Percentiles rank a stretch among this genome's conserved stretches.
Evolutionary conservation across 2,888 invertebrate species (phyloP).

Genomic region (Tachystola acroxantha): DNA sequence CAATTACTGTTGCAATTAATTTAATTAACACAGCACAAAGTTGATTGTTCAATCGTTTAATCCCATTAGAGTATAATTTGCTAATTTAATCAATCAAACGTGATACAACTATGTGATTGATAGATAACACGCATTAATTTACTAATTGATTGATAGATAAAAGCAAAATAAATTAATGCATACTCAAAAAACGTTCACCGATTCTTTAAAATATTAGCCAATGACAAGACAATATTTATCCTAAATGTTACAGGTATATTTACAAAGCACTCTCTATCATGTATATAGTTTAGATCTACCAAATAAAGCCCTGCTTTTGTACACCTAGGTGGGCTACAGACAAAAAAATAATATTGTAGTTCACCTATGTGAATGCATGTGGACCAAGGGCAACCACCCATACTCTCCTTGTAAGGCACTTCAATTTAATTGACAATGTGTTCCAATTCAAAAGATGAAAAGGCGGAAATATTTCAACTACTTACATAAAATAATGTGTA

Average conservation of each 20-base stretch:
- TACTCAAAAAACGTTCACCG: background rate
- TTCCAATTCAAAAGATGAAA: background rate
- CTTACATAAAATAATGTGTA: background rate
- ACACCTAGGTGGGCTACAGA: no score
- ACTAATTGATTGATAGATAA: background rate
- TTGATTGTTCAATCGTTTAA: background rate
- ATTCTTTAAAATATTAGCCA: background rate
- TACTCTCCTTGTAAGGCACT: constrained; percentile 37
- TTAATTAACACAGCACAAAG: background rate
- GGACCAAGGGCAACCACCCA: no score
- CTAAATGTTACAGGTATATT: background rate
- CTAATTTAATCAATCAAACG: background rate
- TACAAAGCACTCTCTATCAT: no score
- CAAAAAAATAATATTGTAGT: no score
- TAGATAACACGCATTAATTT: no score
- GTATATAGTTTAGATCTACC: background rate
- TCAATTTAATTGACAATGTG: constrained; percentile 19
- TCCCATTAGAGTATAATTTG: background rate
- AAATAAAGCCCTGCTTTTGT: constrained; percentile 5
- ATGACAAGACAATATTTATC: background rate
- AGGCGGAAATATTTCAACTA: constrained; percentile 4
- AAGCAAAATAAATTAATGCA: background rate
- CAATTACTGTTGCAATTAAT: background rate
- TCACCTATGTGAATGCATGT: no score
- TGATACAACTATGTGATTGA: no score